Percentiles rank a stretch among this genome's conserved stretches.
Conservation (phyloP, 2,888 invertebrate species). For the Octonoba sinensis region DNA sequence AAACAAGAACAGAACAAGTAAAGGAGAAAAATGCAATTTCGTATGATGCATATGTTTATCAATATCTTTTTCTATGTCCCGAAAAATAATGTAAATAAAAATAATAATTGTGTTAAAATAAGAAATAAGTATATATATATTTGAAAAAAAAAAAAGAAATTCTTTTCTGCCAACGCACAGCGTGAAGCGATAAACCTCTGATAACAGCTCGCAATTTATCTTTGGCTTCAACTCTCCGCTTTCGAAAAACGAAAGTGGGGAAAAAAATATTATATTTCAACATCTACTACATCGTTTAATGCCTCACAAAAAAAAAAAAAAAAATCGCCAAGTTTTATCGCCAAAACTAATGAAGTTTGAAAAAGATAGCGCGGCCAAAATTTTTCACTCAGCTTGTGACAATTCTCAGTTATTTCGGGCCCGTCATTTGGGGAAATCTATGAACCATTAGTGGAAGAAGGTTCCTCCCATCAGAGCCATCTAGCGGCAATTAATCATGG, state of each 20-base stretch:
- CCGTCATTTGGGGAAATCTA: conserved; percentile 37
- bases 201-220: conserved; percentile 44
- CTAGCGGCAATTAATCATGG: conserved; percentile 42
- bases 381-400: conserved; percentile 46
- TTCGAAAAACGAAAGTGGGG: conserved; percentile 4
- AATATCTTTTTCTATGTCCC: too few species aligned
- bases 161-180: background rate
- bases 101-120: too few species aligned
- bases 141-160: background rate
- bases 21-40: too few species aligned
- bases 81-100: too few species aligned
- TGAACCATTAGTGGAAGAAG: conserved; percentile 35
- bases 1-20: too few species aligned
- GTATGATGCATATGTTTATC: too few species aligned
- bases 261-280: background rate
- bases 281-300: conserved; percentile 18
- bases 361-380: conserved; percentile 42
- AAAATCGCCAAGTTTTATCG: conserved; percentile 40
- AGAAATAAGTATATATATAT: too few species aligned
- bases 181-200: conserved; percentile 42
- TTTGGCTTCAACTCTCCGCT: conserved; percentile 12
- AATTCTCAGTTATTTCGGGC: conserved; percentile 36
- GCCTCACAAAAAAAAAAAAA: conserved; percentile 26
- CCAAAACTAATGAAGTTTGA: conserved; percentile 22
- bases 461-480: conserved; percentile 33